Conservation (phyloP, 1,140 invertebrate genomes). For the Halictus rubicundus region DNA sequence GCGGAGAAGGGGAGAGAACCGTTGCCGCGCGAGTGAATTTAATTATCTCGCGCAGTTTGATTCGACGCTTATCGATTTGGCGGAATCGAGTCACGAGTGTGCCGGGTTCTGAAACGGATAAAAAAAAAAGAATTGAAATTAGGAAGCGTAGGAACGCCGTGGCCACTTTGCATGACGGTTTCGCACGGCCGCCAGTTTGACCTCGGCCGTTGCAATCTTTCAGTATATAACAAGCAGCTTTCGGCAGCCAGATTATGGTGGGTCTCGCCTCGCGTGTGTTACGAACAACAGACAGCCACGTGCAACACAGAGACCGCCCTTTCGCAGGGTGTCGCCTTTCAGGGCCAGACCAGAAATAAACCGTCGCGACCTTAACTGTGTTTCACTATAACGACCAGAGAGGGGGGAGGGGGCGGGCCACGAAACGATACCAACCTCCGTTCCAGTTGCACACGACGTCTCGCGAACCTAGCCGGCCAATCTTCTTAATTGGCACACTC, state of each 20-base stretch:
- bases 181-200: conserved; percentile 5
- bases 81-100: neutral
- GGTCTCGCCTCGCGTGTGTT: conserved; percentile 47
- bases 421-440: neutral
- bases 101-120: too few relatives aligned
- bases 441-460: neutral
- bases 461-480: too few relatives aligned
- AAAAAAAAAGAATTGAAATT: neutral
- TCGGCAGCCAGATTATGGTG: conserved; percentile 37
- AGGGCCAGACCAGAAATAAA: conserved; percentile 46
- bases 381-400: neutral
- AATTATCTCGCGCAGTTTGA: neutral
- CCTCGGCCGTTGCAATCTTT: conserved; percentile 16
- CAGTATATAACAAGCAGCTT: conserved; percentile 8
- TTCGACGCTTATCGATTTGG: neutral
- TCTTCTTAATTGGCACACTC: too few relatives aligned
- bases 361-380: conserved; percentile 10
- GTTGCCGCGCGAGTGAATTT: neutral
- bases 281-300: neutral
- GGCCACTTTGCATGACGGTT: neutral
- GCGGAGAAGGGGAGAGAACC: too few relatives aligned
- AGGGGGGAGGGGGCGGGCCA: neutral
- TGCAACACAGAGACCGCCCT: conserved; percentile 20
- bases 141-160: neutral
- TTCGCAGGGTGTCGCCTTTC: conserved; percentile 46